Percentiles rank a stretch among this genome's conserved stretches.
Evolutionary conservation across 2,797 vertebrate species (phyloP).

Genomic region (Selene dorsalis): DNA sequence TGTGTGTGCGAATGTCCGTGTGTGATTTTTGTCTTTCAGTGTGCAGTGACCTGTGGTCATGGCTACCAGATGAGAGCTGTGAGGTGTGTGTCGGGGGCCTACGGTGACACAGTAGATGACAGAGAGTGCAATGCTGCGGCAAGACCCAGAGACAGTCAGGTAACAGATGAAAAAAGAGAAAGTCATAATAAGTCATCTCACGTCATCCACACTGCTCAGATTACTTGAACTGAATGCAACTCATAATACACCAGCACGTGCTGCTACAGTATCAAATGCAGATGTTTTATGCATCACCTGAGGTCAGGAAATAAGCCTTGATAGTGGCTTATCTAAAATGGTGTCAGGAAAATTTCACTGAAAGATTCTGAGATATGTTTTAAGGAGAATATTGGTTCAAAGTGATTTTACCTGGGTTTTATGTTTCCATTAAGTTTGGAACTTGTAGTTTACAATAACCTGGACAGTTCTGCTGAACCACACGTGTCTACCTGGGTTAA

Average conservation of each 20-base stretch:
- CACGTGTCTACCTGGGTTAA: no score
- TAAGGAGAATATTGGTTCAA: neutral
- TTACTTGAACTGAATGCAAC: neutral
- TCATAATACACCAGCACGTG: neutral
- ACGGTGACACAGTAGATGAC: constrained; percentile 84
- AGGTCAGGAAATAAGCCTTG: neutral
- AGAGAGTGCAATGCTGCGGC: constrained; percentile 88
- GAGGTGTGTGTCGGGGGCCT: constrained; percentile 86
- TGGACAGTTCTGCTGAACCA: neutral
- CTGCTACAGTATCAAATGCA: constrained; percentile 10
- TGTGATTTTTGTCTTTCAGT: constrained; percentile 82
- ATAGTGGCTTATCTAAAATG: neutral
- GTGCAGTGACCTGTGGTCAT: constrained; percentile 90
- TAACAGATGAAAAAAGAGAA: constrained; percentile 59
- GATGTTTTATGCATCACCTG: neutral
- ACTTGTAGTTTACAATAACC: neutral
- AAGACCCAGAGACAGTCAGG: constrained; percentile 90
- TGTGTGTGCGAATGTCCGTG: constrained; percentile 30
- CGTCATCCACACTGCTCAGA: neutral
- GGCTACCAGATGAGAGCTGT: constrained; percentile 94
- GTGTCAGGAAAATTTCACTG: neutral
- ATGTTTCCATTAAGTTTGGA: neutral
- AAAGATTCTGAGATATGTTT: neutral
- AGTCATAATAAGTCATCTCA: neutral
- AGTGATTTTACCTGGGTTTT: neutral